Evolutionary conservation across 2,113 vertebrate genomes (phyloP), one percentile per base, ranked within the genome.

Genomic region (Crotalus horridus): DNA sequence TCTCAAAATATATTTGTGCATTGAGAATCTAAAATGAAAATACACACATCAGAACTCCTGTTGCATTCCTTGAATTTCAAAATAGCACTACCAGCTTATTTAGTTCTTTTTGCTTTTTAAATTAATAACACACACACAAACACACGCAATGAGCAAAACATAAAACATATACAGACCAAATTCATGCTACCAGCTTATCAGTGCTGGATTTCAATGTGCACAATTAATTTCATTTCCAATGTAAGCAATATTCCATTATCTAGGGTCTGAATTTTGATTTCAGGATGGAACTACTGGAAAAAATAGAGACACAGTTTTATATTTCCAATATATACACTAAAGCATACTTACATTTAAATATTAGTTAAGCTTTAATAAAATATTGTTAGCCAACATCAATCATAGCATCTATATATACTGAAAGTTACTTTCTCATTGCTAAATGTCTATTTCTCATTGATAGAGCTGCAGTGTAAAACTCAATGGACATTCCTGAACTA

Each of bases 21-120:
- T 58, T 91, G 33, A 87, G 93, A 94, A 94, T 8, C 39, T 69
- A 43, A 46, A n/a, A 26, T 15, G 91, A 85, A 87, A 24, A 26
- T 3, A 58, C 87, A 93, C 94, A 58, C 88, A 56, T 8, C n/a
- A 89, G 87, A 56, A 15, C 8, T 12, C 29, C 88, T 87, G 0
- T 21, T 85, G 10, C 33, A 59, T n/a, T 1, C 74, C 51, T 93
- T 89, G 21, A 1, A n/a, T 21, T 85, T 51, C 21, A 58, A 56
- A 43, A 91, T 86, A 1, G 20, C 90, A 26, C 17, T 54, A 46
- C 58, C 69, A 94, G n/a, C 4, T 86, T 24, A 53, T 61, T 61
- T 46, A 46, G 46, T 46, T 61, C 58, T 61, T 61, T 3, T 61
- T 61, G 58, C 58, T 61, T 61, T 61, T 61, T 61, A 26, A 26